A percentile compares a stretch with the other conserved stretches of the same genome.
Evolutionary conservation across 2,113 vertebrate species (phyloP).

Genomic region (Gasterosteus nipponicus): DNA sequence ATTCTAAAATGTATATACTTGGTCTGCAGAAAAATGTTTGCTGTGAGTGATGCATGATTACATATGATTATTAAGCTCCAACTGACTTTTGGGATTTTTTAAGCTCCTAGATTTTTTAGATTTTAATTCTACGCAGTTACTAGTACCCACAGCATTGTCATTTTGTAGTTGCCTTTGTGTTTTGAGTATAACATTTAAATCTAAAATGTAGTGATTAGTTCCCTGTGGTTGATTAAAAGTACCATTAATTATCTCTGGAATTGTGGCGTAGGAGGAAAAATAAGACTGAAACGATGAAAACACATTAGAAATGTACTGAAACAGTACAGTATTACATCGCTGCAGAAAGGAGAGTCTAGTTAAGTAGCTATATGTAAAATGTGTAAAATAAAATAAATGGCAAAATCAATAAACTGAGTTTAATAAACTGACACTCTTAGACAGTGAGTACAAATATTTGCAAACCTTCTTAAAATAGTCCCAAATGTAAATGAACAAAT

Average conservation of each 20-base stretch:
- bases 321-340: neutral
- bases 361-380: neutral
- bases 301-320: neutral
- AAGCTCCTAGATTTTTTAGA: neutral
- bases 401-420: neutral
- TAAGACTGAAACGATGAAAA: neutral
- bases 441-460: constrained; percentile 10
- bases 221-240: neutral
- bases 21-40: neutral
- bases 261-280: neutral
- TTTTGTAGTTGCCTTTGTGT: neutral
- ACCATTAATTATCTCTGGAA: neutral
- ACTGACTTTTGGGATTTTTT: neutral
- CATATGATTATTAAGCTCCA: neutral
- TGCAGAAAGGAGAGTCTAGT: neutral
- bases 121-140: neutral
- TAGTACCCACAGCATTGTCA: neutral
- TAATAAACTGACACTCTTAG: neutral
- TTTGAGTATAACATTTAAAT: neutral
- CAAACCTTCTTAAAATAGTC: constrained; percentile 10
- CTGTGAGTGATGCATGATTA: neutral
- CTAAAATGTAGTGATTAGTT: neutral
- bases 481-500: constrained; percentile 8
- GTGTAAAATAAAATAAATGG: neutral
- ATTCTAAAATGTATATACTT: neutral